These are phyloP conservation scores for Donacobius atricapilla DNA, from an alignment of 2,113 vertebrate genomes.

Conservation along the genomic window DNA sequence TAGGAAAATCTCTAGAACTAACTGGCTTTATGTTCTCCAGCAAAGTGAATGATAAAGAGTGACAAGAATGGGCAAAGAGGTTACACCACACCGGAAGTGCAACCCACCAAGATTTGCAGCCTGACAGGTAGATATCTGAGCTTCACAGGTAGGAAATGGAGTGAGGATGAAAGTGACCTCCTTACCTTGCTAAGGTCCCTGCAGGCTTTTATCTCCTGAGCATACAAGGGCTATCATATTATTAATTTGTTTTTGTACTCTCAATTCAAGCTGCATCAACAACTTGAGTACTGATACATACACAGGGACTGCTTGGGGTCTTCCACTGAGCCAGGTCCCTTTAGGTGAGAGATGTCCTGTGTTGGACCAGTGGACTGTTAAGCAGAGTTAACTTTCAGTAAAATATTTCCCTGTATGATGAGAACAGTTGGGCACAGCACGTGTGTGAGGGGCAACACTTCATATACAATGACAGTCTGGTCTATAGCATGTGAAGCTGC, in stretches of 20 bases:
- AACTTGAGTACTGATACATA: neutral
- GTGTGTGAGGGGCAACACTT: neutral
- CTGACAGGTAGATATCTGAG: neutral
- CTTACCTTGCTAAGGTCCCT: neutral
- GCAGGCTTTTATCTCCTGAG: neutral
- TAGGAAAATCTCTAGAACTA: neutral
- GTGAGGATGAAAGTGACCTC: neutral
- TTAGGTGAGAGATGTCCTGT: neutral
- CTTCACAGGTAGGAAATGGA: neutral
- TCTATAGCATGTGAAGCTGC: neutral
- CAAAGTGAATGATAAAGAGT: neutral
- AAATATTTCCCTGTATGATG: neutral
- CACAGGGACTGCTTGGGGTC: neutral
- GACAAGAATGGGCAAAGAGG: neutral
- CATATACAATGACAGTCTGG: neutral
- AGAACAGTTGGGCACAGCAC: neutral
- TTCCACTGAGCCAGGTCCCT: neutral
- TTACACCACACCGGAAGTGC: neutral
- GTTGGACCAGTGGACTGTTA: neutral
- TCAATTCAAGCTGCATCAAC: neutral
- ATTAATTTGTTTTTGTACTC: neutral
- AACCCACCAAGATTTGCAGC: neutral
- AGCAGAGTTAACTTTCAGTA: neutral
- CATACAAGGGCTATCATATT: fast-evolving
- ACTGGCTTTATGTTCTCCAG: neutral